Evolutionary conservation across 1,140 invertebrate species (phyloP).

Genomic region (Zaprionus tsacasi): DNA sequence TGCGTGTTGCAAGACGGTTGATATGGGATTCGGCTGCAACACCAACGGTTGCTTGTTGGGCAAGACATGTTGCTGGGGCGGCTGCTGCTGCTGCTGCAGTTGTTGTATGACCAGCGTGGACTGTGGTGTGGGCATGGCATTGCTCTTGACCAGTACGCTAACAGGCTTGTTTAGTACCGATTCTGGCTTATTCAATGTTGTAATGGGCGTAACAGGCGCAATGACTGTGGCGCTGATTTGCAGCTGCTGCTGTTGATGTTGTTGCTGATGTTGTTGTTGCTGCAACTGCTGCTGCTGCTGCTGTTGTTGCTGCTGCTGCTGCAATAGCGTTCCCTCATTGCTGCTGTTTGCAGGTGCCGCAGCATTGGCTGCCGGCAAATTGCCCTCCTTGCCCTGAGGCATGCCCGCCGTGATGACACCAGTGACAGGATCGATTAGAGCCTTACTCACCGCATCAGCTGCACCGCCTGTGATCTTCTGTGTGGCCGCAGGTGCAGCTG

Average conservation of each 20-base stretch:
- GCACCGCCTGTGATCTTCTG: slow-evolving; percentile 78
- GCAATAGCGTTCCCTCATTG: slow-evolving; percentile 38
- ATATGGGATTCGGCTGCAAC: slow-evolving; percentile 63
- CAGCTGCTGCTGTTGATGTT: slow-evolving; percentile 32
- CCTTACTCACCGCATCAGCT: slow-evolving; percentile 76
- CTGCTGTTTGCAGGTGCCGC: slow-evolving; percentile 65
- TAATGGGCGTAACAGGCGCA: slow-evolving; percentile 58
- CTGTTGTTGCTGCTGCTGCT: slow-evolving; percentile 31
- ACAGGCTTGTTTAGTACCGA: slow-evolving; percentile 70
- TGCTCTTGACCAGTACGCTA: slow-evolving; percentile 75
- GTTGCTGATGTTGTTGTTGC: slow-evolving; percentile 35
- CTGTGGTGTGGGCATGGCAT: slow-evolving; percentile 44
- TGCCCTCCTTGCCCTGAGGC: slow-evolving; percentile 88
- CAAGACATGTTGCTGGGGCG: slow-evolving; percentile 26
- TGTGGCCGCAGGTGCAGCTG: slow-evolving; percentile 69
- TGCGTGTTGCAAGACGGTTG: slow-evolving; percentile 66
- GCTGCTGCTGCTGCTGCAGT: slow-evolving; percentile 41
- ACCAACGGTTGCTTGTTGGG: slow-evolving; percentile 65
- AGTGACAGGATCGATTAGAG: slow-evolving; percentile 90
- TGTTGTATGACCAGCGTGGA: slow-evolving; percentile 60
- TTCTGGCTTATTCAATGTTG: slow-evolving; percentile 57
- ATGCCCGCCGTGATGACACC: slow-evolving; percentile 89
- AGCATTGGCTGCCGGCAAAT: slow-evolving; percentile 71
- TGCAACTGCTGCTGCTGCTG: slow-evolving; percentile 31
- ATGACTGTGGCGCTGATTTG: slow-evolving; percentile 63